A percentile compares a stretch with the other conserved stretches of the same genome.
Evolutionary conservation across 2,888 invertebrate genomes (phyloP).

Genomic region (Malachius bipustulatus): DNA sequence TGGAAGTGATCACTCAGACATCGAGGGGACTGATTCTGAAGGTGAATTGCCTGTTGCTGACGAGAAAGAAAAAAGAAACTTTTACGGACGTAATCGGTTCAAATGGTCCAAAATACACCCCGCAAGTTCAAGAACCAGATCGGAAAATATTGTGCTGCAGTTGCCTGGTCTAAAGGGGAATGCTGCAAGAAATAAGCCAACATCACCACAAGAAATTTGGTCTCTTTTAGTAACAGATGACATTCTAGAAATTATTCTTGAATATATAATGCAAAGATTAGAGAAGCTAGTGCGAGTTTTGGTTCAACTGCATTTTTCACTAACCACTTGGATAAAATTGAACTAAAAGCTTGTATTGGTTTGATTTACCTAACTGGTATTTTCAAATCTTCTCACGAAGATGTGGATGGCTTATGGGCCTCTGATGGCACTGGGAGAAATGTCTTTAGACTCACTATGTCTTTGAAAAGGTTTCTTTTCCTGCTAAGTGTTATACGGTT

Average conservation of each 20-base stretch:
- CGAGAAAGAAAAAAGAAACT: neutral
- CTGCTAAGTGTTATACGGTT: slow-evolving; percentile 13
- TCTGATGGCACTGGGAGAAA: slow-evolving; percentile 17
- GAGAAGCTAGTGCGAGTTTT: neutral
- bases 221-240: neutral
- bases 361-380: slow-evolving; percentile 16
- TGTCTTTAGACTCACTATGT: slow-evolving; percentile 17
- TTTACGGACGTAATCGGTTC: neutral
- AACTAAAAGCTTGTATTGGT: slow-evolving; percentile 18
- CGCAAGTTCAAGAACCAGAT: neutral
- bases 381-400: slow-evolving; percentile 19
- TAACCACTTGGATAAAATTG: slow-evolving; percentile 10
- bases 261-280: slow-evolving; percentile 5
- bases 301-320: slow-evolving; percentile 7
- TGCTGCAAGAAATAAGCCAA: neutral
- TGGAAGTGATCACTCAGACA: too few relatives aligned
- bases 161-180: neutral
- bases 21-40: too few relatives aligned
- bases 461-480: slow-evolving; percentile 9
- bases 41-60: too few relatives aligned
- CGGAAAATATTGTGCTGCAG: slow-evolving; percentile 2
- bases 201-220: neutral
- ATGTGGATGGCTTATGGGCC: slow-evolving; percentile 11
- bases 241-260: slow-evolving; percentile 5
- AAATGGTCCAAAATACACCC: neutral